Percentiles rank a stretch among this genome's conserved stretches.
Evolutionary conservation across 1,140 invertebrate species (phyloP).

Genomic region (Cecropterus lyciades): DNA sequence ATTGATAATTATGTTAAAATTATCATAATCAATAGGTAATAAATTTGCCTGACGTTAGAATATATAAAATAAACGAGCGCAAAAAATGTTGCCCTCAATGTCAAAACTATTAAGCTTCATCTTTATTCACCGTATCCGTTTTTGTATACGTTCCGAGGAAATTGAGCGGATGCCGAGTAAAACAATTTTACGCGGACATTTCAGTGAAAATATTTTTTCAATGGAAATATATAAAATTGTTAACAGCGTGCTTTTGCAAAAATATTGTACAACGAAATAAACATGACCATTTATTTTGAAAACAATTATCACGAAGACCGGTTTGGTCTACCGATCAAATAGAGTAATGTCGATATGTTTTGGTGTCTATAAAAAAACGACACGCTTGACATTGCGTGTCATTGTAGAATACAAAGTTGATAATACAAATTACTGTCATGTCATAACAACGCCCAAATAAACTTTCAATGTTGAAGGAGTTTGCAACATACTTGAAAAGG

Average conservation of each 20-base stretch:
- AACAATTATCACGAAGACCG: too few species aligned
- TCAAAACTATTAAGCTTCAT: constrained; percentile 33
- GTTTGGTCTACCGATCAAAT: too few species aligned
- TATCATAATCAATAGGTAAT: background rate
- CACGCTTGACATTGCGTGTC: background rate
- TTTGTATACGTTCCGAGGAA: constrained; percentile 31
- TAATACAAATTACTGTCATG: background rate
- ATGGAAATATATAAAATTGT: constrained; percentile 8
- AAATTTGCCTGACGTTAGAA: background rate
- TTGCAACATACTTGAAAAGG: background rate
- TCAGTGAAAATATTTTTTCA: constrained; percentile 25
- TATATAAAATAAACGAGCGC: constrained; percentile 15
- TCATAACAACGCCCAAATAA: constrained; percentile 2
- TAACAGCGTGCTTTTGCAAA: background rate
- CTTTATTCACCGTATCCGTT: constrained; percentile 29
- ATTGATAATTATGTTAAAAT: background rate
- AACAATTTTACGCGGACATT: constrained; percentile 33
- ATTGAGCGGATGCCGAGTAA: constrained; percentile 31
- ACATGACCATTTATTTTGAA: background rate
- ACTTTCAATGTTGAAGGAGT: constrained; percentile 2
- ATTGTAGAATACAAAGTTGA: background rate
- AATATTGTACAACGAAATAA: background rate
- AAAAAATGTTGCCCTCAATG: constrained; percentile 28
- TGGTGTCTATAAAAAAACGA: background rate
- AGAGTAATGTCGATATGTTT: background rate